Percentiles rank a stretch among this genome's conserved stretches.
phyloP scores from a whole-genome alignment of 2,797 vertebrate genomes.

The Hozukius guyotensis region DNA sequence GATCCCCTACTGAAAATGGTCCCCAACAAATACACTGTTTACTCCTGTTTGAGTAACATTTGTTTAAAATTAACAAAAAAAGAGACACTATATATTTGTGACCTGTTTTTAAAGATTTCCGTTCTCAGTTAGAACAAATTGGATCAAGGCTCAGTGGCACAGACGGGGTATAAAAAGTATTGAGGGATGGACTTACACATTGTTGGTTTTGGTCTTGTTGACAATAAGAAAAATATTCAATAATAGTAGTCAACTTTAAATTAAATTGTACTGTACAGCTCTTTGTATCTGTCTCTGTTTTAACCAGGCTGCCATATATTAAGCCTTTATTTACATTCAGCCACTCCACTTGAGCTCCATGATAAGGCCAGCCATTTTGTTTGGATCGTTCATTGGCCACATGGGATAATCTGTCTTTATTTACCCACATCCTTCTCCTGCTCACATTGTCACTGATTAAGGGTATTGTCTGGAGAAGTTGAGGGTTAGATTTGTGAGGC shows the following conservation, averaged over 20 bases:
- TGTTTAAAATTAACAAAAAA: background rate
- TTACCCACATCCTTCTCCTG: constrained; percentile 27
- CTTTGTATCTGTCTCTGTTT: background rate
- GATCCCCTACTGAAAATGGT: background rate
- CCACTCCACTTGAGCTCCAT: background rate
- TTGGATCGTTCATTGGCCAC: background rate
- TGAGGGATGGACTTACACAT: background rate
- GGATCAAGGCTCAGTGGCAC: background rate
- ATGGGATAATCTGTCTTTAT: constrained; percentile 47
- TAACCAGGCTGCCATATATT: background rate
- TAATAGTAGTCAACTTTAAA: background rate
- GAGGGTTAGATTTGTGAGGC: constrained; percentile 45
- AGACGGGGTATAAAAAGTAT: background rate
- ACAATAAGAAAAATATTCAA: background rate
- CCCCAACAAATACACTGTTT: background rate
- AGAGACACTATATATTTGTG: background rate
- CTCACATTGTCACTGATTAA: constrained; percentile 45
- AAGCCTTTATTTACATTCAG: background rate
- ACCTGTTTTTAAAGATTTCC: background rate
- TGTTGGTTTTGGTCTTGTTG: background rate
- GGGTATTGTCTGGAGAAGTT: constrained; percentile 34
- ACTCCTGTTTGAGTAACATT: background rate
- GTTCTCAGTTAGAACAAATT: background rate
- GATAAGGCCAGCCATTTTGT: constrained; percentile 2
- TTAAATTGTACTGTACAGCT: background rate